A percentile compares a stretch with the other conserved stretches of the same genome.
Conservation (phyloP, 1,140 invertebrate species). For the Drosophila nasuta region DNA sequence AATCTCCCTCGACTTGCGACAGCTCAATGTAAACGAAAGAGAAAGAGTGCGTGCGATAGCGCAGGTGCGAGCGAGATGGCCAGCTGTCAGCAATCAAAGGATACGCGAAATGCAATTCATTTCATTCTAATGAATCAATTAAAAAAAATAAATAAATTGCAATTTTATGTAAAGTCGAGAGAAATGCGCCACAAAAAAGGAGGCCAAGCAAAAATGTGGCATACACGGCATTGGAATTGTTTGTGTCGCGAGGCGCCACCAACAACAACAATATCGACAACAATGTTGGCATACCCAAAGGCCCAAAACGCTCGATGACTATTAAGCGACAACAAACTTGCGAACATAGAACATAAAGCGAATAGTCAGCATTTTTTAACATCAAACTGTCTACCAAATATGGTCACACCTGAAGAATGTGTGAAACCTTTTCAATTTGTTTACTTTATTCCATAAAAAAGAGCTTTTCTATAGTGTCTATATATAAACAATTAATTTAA, state of each 20-base stretch:
- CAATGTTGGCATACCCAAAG: not conserved
- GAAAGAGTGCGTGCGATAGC: not conserved
- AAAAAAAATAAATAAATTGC: conserved; percentile 37
- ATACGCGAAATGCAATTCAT: conserved; percentile 58
- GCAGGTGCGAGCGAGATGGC: not conserved
- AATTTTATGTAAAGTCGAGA: not conserved
- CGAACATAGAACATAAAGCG: not conserved
- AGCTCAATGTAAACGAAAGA: conserved; percentile 62
- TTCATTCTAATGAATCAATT: conserved; percentile 73
- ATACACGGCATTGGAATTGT: conserved; percentile 66
- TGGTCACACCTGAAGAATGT: no score
- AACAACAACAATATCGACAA: not conserved
- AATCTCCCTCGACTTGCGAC: conserved; percentile 44
- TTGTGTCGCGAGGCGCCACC: conserved; percentile 32
- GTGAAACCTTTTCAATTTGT: no score
- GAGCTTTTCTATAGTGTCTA: no score
- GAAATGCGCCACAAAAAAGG: conserved; percentile 18
- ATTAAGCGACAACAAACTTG: not conserved
- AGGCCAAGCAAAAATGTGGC: conserved; percentile 38
- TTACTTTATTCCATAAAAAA: no score
- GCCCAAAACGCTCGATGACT: not conserved
- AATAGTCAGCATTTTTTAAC: not conserved
- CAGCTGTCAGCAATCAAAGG: conserved; percentile 32
- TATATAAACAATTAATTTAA: no score
- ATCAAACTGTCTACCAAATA: no score